A percentile compares a stretch with the other conserved stretches of the same genome.
Evolutionary conservation across 2,113 vertebrate genomes (phyloP).

Genomic region (Malurus cyaneus): DNA sequence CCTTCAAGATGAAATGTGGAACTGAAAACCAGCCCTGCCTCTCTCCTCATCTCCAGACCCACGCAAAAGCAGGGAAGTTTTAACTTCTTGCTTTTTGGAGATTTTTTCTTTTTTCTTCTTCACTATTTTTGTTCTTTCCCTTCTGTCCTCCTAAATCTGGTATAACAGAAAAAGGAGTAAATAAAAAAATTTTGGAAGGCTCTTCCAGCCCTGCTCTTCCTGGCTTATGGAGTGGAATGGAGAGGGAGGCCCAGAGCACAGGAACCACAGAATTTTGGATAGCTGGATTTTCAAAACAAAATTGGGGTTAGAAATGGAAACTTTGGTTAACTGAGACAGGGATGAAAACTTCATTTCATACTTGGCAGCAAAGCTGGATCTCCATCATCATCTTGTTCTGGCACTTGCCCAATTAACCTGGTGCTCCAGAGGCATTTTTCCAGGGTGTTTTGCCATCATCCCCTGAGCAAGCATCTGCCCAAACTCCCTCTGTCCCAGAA

Average conservation of each 20-base stretch:
- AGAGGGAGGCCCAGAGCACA: neutral
- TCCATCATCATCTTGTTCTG: neutral
- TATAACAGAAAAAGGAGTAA: neutral
- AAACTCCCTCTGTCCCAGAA: neutral
- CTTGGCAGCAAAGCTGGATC: neutral
- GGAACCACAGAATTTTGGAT: neutral
- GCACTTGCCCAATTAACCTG: neutral
- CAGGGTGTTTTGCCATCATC: neutral
- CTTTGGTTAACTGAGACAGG: neutral
- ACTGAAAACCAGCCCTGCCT: neutral
- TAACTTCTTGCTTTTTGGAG: neutral
- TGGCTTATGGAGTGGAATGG: neutral
- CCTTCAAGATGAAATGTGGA: neutral
- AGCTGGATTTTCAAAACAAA: neutral
- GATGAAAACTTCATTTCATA: neutral
- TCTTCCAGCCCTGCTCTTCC: neutral
- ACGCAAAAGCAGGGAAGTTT: neutral
- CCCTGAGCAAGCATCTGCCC: neutral
- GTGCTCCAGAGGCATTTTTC: neutral
- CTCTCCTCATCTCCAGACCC: neutral
- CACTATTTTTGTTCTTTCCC: neutral
- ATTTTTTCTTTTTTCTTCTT: rapidly evolving
- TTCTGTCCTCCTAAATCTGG: neutral
- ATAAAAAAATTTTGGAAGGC: neutral
- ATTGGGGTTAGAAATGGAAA: conserved; percentile 6